These are phyloP conservation scores for Styela clava DNA, from an alignment of 23 tunicate species.

Conservation along the genomic window DNA sequence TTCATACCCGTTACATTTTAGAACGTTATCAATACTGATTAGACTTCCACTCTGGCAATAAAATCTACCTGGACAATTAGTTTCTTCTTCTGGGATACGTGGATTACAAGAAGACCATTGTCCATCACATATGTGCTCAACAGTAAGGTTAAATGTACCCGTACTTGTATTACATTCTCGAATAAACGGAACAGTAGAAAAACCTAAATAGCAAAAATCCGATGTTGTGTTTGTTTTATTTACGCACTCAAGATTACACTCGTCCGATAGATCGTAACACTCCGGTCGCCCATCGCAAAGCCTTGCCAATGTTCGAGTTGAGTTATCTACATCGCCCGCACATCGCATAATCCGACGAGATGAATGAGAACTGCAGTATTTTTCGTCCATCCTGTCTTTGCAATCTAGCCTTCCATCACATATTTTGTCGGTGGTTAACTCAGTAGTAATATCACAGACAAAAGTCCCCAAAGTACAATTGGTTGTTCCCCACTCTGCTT, in stretches of 20 bases:
- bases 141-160: conserved; percentile 10
- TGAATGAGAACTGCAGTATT: conserved; percentile 30
- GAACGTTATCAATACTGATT: conserved; percentile 47
- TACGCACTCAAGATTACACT: conserved; percentile 27
- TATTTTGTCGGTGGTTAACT: conserved; percentile 24
- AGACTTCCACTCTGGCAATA: conserved; percentile 33
- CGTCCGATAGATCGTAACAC: conserved; percentile 59
- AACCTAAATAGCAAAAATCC: conserved; percentile 1
- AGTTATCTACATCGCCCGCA: conserved; percentile 64
- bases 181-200: not conserved
- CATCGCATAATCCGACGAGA: conserved; percentile 21
- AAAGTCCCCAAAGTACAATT: conserved; percentile 41
- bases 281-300: conserved; percentile 58
- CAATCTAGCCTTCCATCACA: conserved; percentile 61
- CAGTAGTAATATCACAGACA: conserved; percentile 44
- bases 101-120: conserved; percentile 28
- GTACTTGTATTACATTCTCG: not conserved
- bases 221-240: not conserved
- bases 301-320: conserved; percentile 27
- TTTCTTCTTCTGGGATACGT: conserved; percentile 42
- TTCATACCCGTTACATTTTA: conserved; percentile 39
- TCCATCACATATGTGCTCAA: conserved; percentile 47
- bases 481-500: not conserved
- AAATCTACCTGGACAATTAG: conserved; percentile 35
- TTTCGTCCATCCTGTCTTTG: conserved; percentile 33